Percentiles rank a stretch among this genome's conserved stretches.
Evolutionary conservation across 1,140 invertebrate genomes (phyloP).

Genomic region (Conopomorpha cramerella): DNA sequence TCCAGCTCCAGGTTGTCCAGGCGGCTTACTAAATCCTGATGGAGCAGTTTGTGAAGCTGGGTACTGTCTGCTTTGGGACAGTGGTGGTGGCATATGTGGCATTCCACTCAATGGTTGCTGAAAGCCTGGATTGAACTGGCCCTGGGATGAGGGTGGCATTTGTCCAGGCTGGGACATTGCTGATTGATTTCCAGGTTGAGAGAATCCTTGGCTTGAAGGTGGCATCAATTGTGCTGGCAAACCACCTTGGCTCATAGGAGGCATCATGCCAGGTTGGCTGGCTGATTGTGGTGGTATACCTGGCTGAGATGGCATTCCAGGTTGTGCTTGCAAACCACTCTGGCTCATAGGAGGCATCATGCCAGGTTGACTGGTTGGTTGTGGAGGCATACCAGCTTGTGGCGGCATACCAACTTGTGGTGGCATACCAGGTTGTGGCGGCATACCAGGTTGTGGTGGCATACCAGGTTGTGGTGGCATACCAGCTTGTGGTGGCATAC

Average conservation of each 20-base stretch:
- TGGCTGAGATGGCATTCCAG: conserved; percentile 7
- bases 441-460: conserved; percentile 19
- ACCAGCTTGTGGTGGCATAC: conserved; percentile 12
- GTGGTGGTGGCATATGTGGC: conserved; percentile 15
- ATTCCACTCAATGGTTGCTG: conserved; percentile 11
- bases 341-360: no score
- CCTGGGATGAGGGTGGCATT: conserved; percentile 16
- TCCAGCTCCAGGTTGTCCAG: neutral
- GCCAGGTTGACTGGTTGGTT: no score
- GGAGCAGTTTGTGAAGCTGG: conserved; percentile 15
- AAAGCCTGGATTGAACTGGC: conserved; percentile 10
- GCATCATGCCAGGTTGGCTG: no score
- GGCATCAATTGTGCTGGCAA: no score
- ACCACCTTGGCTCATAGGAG: no score
- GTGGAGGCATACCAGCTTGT: conserved; percentile 7
- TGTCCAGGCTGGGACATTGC: no score
- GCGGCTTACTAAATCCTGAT: no score
- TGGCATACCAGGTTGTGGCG: conserved; percentile 9
- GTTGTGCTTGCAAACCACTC: conserved; percentile 9
- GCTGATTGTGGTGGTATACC: conserved; percentile 18
- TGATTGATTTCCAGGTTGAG: no score
- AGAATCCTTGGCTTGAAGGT: no score
- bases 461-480: conserved; percentile 21
- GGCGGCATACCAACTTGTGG: conserved; percentile 12
- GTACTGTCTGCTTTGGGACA: conserved; percentile 11